phyloP scores from a whole-genome alignment of 2,113 vertebrate species.

The Morone saxatilis region DNA sequence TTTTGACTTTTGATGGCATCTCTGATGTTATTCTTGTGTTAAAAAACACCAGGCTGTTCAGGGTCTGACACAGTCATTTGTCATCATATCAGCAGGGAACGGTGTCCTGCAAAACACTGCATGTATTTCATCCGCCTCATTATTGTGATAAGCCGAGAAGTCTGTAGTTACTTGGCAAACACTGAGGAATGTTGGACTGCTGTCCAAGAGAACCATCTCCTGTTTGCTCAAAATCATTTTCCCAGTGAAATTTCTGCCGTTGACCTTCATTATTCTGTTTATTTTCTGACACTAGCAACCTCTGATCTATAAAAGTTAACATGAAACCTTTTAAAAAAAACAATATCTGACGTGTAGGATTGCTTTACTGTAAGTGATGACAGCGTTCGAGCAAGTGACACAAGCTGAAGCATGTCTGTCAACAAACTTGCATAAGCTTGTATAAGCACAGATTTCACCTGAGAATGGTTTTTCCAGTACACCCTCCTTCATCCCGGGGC shows the following conservation, averaged over 20 bases:
- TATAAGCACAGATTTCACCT: background rate
- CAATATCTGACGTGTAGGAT: background rate
- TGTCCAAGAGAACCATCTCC: conserved; percentile 43
- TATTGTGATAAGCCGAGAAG: conserved; percentile 54
- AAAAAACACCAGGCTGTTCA: conserved; percentile 27
- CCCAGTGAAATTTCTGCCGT: background rate
- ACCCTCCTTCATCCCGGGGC: background rate
- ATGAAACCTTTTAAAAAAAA: background rate
- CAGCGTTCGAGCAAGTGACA: background rate
- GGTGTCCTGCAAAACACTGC: conserved; percentile 44
- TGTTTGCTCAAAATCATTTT: conserved; percentile 23
- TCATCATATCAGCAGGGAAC: conserved; percentile 48
- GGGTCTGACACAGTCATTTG: conserved; percentile 52
- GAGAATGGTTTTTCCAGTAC: conserved; percentile 5
- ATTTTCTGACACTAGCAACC: background rate
- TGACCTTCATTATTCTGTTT: background rate
- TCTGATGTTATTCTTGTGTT: conserved; percentile 44
- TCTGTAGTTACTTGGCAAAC: conserved; percentile 61
- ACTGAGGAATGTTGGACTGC: conserved; percentile 49
- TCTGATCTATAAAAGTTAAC: background rate
- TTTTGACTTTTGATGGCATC: conserved; percentile 44
- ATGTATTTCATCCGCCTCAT: conserved; percentile 47
- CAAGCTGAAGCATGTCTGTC: conserved; percentile 26
- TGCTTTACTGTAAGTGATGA: background rate
- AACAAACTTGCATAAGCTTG: conserved; percentile 29